Percentiles rank a stretch among this genome's conserved stretches.
phyloP scores from a whole-genome alignment of 1,140 invertebrate species.

The Caerostris darwini region DNA sequence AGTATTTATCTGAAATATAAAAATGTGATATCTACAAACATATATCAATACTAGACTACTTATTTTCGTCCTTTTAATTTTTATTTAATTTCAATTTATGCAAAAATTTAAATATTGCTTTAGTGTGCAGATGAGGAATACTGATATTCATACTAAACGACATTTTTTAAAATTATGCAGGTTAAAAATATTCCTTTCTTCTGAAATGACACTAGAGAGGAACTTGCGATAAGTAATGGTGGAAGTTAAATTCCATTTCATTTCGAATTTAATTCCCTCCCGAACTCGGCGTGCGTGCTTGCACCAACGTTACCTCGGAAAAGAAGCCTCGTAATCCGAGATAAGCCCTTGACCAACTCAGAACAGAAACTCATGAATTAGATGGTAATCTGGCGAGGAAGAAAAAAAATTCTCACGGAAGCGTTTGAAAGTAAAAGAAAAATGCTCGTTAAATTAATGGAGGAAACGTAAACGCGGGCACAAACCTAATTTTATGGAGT shows the following conservation, averaged over 20 bases:
- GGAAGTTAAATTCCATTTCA: background rate
- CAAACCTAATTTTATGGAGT: background rate
- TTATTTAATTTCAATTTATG: too few species aligned
- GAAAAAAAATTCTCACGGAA: background rate
- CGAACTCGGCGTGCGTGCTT: background rate
- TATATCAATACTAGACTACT: too few species aligned
- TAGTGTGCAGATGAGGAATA: too few species aligned
- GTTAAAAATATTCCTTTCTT: too few species aligned
- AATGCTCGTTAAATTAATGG: background rate
- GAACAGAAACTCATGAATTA: background rate
- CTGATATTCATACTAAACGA: too few species aligned
- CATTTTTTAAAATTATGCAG: too few species aligned
- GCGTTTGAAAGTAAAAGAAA: background rate
- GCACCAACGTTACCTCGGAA: background rate
- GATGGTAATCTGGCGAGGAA: background rate
- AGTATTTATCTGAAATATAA: too few species aligned
- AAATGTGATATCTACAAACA: too few species aligned
- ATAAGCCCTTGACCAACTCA: background rate
- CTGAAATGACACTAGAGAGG: too few species aligned
- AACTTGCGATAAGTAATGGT: background rate
- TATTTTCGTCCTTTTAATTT: too few species aligned
- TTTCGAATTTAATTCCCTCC: background rate
- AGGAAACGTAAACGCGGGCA: background rate
- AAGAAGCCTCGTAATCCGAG: background rate
- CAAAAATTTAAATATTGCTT: too few species aligned